Percentiles rank a stretch among this genome's conserved stretches.
Evolutionary conservation across 2,113 vertebrate species (phyloP).

Genomic region (Tragelaphus imberbis): DNA sequence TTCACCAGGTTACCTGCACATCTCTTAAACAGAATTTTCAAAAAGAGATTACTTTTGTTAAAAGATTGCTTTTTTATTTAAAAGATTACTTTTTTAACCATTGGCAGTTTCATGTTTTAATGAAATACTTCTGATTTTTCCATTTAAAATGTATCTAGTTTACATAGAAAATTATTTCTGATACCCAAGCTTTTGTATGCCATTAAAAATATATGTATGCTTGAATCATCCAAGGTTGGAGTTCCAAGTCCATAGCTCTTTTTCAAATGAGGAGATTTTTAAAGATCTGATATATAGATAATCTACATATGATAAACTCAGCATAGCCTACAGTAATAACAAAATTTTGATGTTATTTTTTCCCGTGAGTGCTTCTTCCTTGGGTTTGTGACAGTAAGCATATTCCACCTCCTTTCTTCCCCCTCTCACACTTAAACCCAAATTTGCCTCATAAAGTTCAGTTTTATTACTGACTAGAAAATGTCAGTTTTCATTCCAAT

Average conservation of each 20-base stretch:
- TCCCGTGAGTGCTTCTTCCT: not conserved
- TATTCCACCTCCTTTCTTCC: not conserved
- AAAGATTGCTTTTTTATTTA: not conserved
- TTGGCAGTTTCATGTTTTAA: not conserved
- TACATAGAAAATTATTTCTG: constrained; percentile 8
- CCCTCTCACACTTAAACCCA: not conserved
- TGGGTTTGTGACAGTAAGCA: not conserved
- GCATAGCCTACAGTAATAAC: not conserved
- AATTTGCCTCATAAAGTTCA: not conserved
- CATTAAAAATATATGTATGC: not conserved
- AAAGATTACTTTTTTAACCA: not conserved
- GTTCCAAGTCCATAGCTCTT: not conserved
- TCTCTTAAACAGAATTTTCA: not conserved
- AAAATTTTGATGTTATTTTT: not conserved
- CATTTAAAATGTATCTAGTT: not conserved
- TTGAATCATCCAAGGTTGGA: not conserved
- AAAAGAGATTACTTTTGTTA: not conserved
- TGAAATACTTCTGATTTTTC: not conserved
- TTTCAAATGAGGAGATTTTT: not conserved
- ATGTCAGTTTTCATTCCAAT: not conserved
- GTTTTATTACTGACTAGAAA: not conserved
- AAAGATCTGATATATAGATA: not conserved
- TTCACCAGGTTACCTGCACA: not conserved
- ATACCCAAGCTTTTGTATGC: not conserved
- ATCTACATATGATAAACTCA: not conserved